These are phyloP conservation scores for Ficedula albicollis DNA, from an alignment of 2,797 vertebrate species.

Conservation along the genomic window DNA sequence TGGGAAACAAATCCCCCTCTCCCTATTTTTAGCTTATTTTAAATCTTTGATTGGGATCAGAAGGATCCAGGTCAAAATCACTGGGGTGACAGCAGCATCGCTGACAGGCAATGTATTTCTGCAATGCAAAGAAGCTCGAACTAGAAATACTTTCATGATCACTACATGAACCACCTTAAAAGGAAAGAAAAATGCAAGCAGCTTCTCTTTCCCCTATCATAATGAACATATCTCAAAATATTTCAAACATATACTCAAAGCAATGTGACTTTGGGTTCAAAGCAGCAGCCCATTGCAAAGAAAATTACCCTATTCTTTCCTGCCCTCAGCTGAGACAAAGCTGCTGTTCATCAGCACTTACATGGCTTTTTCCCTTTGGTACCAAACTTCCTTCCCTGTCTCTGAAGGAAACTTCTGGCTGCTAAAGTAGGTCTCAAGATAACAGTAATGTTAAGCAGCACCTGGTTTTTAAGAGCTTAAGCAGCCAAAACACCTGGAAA, in stretches of 20 bases:
- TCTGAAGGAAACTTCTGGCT: background rate
- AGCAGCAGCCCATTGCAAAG: background rate
- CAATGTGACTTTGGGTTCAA: background rate
- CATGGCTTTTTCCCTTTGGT: background rate
- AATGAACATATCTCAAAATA: background rate
- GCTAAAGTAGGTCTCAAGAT: background rate
- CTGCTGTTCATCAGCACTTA: background rate
- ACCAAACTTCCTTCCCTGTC: background rate
- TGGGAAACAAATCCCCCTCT: constrained; percentile 40
- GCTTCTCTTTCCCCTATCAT: constrained; percentile 21
- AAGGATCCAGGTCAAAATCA: constrained; percentile 61
- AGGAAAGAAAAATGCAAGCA: constrained; percentile 32
- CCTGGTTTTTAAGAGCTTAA: constrained; percentile 1
- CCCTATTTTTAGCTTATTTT: constrained; percentile 51
- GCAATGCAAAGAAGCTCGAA: constrained; percentile 39
- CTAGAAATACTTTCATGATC: constrained; percentile 52
- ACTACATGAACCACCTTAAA: constrained; percentile 40
- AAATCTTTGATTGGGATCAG: constrained; percentile 50
- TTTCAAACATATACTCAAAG: background rate
- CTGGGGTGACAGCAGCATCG: constrained; percentile 15
- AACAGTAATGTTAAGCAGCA: background rate
- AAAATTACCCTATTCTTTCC: background rate
- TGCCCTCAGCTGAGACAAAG: background rate
- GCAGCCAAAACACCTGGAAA: background rate
- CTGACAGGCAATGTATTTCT: constrained; percentile 15